Evolutionary conservation across 2,797 vertebrate species (phyloP).

Genomic region (Acrossocheilus fasciatus): DNA sequence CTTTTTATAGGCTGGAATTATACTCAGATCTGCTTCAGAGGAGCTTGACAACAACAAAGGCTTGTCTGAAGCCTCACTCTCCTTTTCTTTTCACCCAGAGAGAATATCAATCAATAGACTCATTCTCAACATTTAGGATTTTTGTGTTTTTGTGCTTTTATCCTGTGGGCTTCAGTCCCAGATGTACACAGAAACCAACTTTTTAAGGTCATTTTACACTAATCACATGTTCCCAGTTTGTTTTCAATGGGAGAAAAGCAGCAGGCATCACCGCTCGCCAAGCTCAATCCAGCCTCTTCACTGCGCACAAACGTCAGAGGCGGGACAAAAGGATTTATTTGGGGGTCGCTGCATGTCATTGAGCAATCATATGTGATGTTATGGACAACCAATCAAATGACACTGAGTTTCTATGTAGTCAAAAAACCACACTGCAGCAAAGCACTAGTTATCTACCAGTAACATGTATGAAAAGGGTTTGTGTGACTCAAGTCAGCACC

Average conservation of each 20-base stretch:
- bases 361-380: neutral
- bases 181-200: neutral
- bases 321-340: neutral
- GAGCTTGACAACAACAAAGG: neutral
- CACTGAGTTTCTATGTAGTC: neutral
- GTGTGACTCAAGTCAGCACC: neutral
- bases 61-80: neutral
- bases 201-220: neutral
- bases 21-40: conserved; percentile 20
- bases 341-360: neutral
- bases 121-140: neutral
- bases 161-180: neutral
- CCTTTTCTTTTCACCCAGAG: neutral
- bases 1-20: neutral
- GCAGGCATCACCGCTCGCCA: neutral
- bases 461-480: neutral
- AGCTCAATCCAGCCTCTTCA: neutral
- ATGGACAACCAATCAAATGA: neutral
- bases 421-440: neutral
- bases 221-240: neutral
- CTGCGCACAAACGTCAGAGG: neutral
- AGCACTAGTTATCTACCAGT: neutral
- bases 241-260: neutral
- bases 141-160: neutral
- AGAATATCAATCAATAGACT: neutral